Evolutionary conservation across 2,113 vertebrate genomes (phyloP).

Genomic region (Oncorhynchus kisutch): DNA sequence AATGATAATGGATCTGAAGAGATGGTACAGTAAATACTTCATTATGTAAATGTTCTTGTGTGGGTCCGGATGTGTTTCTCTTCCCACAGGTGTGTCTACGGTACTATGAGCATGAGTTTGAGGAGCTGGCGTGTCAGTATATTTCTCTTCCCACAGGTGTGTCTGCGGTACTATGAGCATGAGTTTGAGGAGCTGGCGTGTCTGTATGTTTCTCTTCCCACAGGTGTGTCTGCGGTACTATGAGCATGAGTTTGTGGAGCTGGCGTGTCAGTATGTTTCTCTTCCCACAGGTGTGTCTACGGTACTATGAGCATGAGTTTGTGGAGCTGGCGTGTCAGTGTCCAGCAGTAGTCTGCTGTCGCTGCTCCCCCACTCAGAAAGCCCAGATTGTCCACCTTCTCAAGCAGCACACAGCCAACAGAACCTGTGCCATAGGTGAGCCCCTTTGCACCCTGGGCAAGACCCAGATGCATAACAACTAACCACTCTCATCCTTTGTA

Average conservation of each 20-base stretch:
- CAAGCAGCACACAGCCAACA: constrained; percentile 86
- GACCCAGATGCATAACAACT: too few species aligned
- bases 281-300: constrained; percentile 83
- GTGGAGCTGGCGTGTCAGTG: constrained; percentile 96
- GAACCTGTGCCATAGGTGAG: constrained; percentile 92
- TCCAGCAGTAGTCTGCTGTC: constrained; percentile 94
- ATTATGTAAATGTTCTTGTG: background rate
- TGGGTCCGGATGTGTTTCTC: background rate
- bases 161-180: too few species aligned
- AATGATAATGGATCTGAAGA: background rate
- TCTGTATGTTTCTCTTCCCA: too few species aligned
- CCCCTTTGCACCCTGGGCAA: too few species aligned
- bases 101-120: too few species aligned
- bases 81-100: too few species aligned
- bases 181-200: too few species aligned
- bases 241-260: constrained; percentile 64
- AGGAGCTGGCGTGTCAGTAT: too few species aligned
- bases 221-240: constrained; percentile 95
- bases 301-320: constrained; percentile 95
- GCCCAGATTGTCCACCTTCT: constrained; percentile 90
- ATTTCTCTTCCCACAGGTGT: too few species aligned
- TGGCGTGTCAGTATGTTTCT: too few species aligned
- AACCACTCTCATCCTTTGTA: background rate
- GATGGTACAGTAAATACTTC: background rate
- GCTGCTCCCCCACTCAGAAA: constrained; percentile 97